These are phyloP conservation scores for Enteromius treurensis DNA, from an alignment of 2,797 vertebrate species.

Conservation along the genomic window DNA sequence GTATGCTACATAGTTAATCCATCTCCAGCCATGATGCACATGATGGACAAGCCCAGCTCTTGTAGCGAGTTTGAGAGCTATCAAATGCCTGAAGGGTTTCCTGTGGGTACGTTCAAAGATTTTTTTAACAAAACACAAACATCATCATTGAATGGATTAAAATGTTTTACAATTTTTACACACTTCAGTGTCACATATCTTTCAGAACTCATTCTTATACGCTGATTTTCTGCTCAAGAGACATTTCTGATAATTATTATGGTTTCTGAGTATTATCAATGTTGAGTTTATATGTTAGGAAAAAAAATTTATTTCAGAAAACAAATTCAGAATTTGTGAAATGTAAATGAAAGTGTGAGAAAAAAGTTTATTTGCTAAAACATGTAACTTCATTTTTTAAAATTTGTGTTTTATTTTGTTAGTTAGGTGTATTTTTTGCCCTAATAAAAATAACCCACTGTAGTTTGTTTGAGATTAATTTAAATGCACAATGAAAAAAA, in stretches of 20 bases:
- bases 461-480: too few species aligned
- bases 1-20: slow-evolving; percentile 70
- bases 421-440: too few species aligned
- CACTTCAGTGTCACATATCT: neutral
- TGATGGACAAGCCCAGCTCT: slow-evolving; percentile 83
- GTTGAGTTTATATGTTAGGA: neutral
- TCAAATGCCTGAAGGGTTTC: slow-evolving; percentile 81
- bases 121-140: neutral
- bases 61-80: slow-evolving; percentile 82
- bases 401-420: too few species aligned
- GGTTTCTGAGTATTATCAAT: neutral
- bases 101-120: slow-evolving; percentile 75
- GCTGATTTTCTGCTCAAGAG: neutral
- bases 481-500: too few species aligned
- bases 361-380: too few species aligned
- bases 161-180: neutral
- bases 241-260: neutral
- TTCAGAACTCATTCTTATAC: neutral
- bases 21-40: slow-evolving; percentile 81
- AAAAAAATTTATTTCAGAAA: neutral
- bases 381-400: too few species aligned
- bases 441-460: too few species aligned
- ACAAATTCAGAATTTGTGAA: neutral
- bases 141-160: neutral
- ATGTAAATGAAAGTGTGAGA: neutral